phyloP scores from a whole-genome alignment of 1,140 invertebrate genomes.

The Cataglyphis hispanica region DNA sequence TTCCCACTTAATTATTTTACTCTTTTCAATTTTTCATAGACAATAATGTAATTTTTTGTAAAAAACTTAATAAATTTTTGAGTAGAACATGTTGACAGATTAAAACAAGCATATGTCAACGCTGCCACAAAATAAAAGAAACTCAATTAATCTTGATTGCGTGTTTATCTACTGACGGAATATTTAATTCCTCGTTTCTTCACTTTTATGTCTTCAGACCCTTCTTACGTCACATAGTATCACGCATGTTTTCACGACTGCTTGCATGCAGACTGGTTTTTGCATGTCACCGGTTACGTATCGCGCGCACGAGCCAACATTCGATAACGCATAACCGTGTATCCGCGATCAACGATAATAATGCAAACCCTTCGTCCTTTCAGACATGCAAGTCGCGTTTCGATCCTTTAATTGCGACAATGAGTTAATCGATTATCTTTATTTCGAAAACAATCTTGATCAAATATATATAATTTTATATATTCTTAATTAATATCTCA shows the following conservation, averaged over 20 bases:
- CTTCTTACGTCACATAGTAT: conserved; percentile 72
- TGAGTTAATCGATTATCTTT: conserved; percentile 29
- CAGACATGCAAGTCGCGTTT: conserved; percentile 37
- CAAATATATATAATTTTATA: background rate
- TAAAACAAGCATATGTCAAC: conserved; percentile 20
- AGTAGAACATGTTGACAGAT: conserved; percentile 31
- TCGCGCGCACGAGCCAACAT: conserved; percentile 32
- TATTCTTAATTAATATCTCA: background rate
- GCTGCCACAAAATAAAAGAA: conserved; percentile 18
- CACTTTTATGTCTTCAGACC: conserved; percentile 45
- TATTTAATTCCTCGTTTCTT: conserved; percentile 72
- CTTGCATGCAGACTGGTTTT: conserved; percentile 80
- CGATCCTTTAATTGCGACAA: conserved; percentile 10
- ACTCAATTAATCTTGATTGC: conserved; percentile 50
- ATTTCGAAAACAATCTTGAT: background rate
- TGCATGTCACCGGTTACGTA: conserved; percentile 59
- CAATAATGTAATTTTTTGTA: background rate
- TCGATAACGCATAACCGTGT: conserved; percentile 60
- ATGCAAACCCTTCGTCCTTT: background rate
- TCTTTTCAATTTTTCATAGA: background rate
- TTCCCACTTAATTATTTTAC: too few relatives aligned
- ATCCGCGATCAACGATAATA: conserved; percentile 41
- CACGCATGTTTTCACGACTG: conserved; percentile 72
- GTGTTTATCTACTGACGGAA: conserved; percentile 63
- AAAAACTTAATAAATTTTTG: background rate